Evolutionary conservation across 2,113 vertebrate species (phyloP), one percentile per base, ranked within the genome.

Genomic region (Phrynosoma platyrhinos): DNA sequence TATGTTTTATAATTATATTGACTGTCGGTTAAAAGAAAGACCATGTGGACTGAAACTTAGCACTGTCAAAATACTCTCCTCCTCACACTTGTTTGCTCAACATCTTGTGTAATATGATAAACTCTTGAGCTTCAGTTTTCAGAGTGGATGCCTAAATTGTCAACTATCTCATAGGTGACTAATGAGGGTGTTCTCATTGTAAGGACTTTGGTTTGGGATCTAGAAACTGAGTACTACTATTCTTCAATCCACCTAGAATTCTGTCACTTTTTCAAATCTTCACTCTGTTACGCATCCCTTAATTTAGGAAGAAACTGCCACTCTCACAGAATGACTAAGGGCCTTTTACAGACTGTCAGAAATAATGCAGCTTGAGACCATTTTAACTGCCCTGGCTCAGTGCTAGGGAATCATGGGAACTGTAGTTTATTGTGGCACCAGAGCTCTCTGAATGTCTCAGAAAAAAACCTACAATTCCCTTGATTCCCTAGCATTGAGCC

Each of bases 61-160:
- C 32, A 76, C 62, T 77, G 20, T 53, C 12, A 82, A 87, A 25
- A 16, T 53, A 27, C 30, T 87, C 80, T 74, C 62, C 52, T 18
- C 16, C 55, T 71, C 21, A 68, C 4, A 69, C 25, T 47, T n/a
- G 18, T 16, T 68, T 66, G 55, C 40, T 85, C 77, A 85, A 20
- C 23, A 74, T 21, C 27, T 66, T 53, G 62, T 68, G 42, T n/a
- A 83, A 78, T 32, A 40, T 68, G 42, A 83, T 21, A 62, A 75
- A 58, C 20, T 1, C 13, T 25, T 40, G 36, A 82, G 27, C 16
- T 52, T 55, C 4, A 78, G 74, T 88, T 88, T 88, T 77, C 87
- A 83, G 68, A 87, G 47, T 78, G 64, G 72, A 83, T 88, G 62
- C 87, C 81, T 78, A 52, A 83, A 83, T 69, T 83, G 23, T 32